Evolutionary conservation across 2,113 vertebrate species (phyloP).

Genomic region (Sylvilagus bachmani): DNA sequence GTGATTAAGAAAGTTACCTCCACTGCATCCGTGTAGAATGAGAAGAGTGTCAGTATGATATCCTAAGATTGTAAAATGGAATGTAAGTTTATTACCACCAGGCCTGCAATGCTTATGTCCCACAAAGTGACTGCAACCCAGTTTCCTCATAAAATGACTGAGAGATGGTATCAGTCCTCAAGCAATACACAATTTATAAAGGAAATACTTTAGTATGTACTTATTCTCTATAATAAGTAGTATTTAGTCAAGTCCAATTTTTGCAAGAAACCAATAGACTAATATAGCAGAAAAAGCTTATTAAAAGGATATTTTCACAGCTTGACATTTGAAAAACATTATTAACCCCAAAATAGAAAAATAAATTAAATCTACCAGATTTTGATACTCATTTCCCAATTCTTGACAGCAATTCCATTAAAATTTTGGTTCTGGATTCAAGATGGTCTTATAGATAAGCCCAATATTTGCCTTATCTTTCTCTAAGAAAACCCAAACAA

Average conservation of each 20-base stretch:
- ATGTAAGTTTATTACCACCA: not conserved
- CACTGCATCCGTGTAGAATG: not conserved
- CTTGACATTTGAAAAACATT: slow-evolving; percentile 34
- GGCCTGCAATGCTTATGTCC: not conserved
- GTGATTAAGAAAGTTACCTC: slow-evolving; percentile 24
- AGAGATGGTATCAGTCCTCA: not conserved
- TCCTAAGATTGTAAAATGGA: not conserved
- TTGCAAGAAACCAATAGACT: not conserved
- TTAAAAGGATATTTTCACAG: not conserved
- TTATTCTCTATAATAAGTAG: not conserved
- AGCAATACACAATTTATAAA: not conserved
- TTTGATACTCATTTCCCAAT: slow-evolving; percentile 34
- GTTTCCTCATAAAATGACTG: not conserved
- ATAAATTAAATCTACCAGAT: slow-evolving; percentile 13
- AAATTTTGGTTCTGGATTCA: not conserved
- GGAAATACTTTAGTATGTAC: not conserved
- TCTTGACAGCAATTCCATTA: not conserved
- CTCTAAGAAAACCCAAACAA: too few species aligned
- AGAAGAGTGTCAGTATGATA: not conserved
- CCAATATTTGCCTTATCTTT: too few species aligned
- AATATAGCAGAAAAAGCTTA: slow-evolving; percentile 3
- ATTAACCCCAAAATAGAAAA: slow-evolving; percentile 6
- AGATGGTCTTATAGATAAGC: too few species aligned
- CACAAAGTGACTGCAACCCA: not conserved
- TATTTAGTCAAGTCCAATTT: not conserved